Conservation (phyloP, 2,113 vertebrate species). For the Psittacara wagleri region DNA sequence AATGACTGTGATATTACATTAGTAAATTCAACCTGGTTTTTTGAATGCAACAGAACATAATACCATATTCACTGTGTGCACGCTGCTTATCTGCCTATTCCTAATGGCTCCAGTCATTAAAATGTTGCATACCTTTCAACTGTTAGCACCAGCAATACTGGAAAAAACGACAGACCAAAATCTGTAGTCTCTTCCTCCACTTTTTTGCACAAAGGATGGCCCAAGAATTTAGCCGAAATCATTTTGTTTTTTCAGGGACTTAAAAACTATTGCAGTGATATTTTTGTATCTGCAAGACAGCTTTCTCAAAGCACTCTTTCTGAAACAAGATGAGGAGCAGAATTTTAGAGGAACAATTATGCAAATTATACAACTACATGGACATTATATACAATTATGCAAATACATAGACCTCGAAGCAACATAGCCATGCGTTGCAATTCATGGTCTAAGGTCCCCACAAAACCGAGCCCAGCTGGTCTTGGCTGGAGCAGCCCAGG, state of each 20-base stretch:
- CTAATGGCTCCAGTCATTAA: slow-evolving; percentile 40
- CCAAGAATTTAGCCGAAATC: neutral
- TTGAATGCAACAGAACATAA: slow-evolving; percentile 18
- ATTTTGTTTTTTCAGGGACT: neutral
- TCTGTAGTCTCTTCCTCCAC: neutral
- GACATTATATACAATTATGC: neutral
- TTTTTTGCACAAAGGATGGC: neutral
- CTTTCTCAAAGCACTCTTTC: neutral
- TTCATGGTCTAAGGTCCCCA: neutral
- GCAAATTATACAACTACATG: neutral
- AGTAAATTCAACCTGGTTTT: slow-evolving; percentile 62
- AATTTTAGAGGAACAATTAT: neutral
- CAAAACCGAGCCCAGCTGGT: neutral
- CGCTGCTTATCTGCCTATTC: slow-evolving; percentile 43
- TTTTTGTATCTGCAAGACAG: neutral
- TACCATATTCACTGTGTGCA: slow-evolving; percentile 4
- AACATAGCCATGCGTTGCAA: rapidly evolving
- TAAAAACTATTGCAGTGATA: neutral
- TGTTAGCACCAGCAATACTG: neutral
- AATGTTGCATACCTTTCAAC: neutral
- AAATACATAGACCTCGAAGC: neutral
- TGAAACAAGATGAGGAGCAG: neutral
- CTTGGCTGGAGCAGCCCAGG: neutral
- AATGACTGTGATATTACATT: slow-evolving; percentile 69
- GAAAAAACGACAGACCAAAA: neutral